These are phyloP conservation scores for Catostylus mosaicus DNA, from an alignment of 30 jellyfish, hydroid and myxozoan species.

Conservation along the genomic window DNA sequence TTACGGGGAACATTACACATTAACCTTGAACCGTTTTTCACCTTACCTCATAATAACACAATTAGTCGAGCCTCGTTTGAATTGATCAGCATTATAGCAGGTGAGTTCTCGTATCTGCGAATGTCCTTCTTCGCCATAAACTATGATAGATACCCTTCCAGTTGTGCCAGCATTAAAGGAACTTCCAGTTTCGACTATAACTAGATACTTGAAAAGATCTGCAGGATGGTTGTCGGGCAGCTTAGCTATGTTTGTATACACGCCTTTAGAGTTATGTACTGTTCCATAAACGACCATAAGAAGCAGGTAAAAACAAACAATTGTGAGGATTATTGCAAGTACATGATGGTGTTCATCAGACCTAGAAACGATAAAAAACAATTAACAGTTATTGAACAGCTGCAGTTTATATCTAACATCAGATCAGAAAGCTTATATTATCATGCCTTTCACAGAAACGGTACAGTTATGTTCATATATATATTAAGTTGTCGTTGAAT, in stretches of 20 bases:
- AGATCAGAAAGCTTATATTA: too few species aligned
- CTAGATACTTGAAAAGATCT: constrained; percentile 59
- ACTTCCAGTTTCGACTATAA: constrained; percentile 54
- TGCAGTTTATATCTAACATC: too few species aligned
- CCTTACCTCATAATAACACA: constrained; percentile 55
- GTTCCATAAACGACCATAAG: constrained; percentile 12
- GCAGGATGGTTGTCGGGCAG: constrained; percentile 73
- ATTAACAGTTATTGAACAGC: too few species aligned
- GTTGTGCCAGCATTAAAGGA: constrained; percentile 55
- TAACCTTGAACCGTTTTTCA: too few species aligned
- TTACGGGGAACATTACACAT: too few species aligned
- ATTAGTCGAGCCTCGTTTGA: constrained; percentile 51
- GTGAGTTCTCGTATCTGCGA: constrained; percentile 66
- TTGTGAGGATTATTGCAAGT: background rate
- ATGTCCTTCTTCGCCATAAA: constrained; percentile 63
- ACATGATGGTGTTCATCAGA: constrained; percentile 15
- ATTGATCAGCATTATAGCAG: constrained; percentile 26
- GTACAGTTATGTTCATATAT: background rate
- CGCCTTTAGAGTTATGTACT: background rate
- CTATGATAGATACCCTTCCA: constrained; percentile 53
- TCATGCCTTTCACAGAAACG: too few species aligned
- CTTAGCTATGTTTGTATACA: background rate
- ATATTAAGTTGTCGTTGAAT: too few species aligned
- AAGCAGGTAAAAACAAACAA: constrained; percentile 16
- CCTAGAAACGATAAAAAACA: too few species aligned